A percentile compares a stretch with the other conserved stretches of the same genome.
Evolutionary conservation across 2,888 invertebrate genomes (phyloP).

Genomic region (Machimus rusticus): DNA sequence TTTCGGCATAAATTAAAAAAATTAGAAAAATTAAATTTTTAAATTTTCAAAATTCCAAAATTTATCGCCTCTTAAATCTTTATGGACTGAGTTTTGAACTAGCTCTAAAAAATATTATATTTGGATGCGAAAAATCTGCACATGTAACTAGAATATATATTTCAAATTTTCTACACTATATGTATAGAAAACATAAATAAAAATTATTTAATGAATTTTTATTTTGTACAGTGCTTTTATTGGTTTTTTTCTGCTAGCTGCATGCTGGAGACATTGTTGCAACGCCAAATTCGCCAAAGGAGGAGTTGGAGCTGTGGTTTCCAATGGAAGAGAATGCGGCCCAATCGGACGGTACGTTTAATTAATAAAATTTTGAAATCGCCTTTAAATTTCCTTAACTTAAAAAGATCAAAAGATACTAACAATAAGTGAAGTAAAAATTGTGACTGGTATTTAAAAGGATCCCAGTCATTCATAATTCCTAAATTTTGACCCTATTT

Average conservation of each 20-base stretch:
- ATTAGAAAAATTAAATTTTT: background rate
- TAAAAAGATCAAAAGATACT: background rate
- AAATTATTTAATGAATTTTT: background rate
- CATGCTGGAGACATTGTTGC: background rate
- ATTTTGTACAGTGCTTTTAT: background rate
- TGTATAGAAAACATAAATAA: background rate
- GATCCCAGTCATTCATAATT: no score
- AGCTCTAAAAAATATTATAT: background rate
- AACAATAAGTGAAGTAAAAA: no score
- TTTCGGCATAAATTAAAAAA: no score
- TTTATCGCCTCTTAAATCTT: background rate
- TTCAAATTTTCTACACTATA: background rate
- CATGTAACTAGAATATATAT: background rate
- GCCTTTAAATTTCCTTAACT: background rate
- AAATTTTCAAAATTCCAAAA: background rate
- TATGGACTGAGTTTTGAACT: background rate
- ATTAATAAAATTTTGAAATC: background rate
- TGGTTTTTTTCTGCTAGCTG: background rate
- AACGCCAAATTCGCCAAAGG: background rate
- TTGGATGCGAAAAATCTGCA: background rate
- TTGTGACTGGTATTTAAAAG: no score
- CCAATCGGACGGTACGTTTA: background rate
- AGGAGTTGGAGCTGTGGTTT: conserved; percentile 2
- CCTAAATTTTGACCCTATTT: no score
- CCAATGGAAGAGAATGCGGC: background rate